Evolutionary conservation across 2,888 invertebrate species (phyloP).

Genomic region (Timema cristinae): DNA sequence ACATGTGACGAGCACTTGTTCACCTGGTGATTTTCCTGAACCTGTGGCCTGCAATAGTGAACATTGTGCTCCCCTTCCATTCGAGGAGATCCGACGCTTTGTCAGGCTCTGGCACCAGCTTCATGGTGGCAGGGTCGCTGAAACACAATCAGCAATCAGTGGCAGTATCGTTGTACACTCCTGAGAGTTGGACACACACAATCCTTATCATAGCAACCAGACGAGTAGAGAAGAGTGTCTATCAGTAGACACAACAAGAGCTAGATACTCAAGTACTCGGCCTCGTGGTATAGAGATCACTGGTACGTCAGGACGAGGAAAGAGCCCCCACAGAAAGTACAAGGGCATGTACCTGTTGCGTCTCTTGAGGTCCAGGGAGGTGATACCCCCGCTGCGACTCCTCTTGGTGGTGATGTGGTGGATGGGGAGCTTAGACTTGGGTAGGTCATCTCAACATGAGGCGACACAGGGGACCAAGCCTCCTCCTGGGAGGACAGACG

Average conservation of each 20-base stretch:
- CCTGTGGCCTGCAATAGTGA: constrained; percentile 70
- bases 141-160: neutral
- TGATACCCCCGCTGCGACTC: constrained; percentile 41
- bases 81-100: constrained; percentile 51
- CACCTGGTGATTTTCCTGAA: constrained; percentile 55
- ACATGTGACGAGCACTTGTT: too few relatives aligned
- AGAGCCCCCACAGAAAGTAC: too few relatives aligned
- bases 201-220: too few relatives aligned
- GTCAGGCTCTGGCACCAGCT: constrained; percentile 6
- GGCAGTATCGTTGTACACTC: constrained; percentile 4
- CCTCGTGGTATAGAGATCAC: too few relatives aligned
- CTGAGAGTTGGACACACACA: constrained; percentile 4
- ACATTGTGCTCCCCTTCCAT: constrained; percentile 57
- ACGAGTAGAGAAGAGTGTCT: too few relatives aligned
- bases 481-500: constrained; percentile 19
- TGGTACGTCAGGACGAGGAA: too few relatives aligned
- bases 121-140: constrained; percentile 1
- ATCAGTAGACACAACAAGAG: too few relatives aligned
- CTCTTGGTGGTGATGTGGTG: constrained; percentile 27
- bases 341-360: constrained; percentile 78
- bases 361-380: constrained; percentile 54
- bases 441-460: constrained; percentile 5
- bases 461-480: constrained; percentile 23
- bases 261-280: too few relatives aligned
- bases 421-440: constrained; percentile 24